A percentile compares a stretch with the other conserved stretches of the same genome.
These are phyloP conservation scores for Drosophila sp. DNA, from an alignment of 1,140 invertebrate species.

Conservation along the genomic window DNA sequence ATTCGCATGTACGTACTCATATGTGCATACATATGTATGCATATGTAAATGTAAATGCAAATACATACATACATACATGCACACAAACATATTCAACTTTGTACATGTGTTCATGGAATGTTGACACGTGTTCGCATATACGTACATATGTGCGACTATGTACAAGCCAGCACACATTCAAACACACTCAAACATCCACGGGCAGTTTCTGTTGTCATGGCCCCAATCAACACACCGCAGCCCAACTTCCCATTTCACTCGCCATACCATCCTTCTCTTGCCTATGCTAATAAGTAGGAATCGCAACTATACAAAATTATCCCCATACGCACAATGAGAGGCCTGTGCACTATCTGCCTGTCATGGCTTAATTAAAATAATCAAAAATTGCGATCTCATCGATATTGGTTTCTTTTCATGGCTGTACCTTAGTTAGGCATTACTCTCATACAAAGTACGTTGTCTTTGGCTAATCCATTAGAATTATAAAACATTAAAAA, in stretches of 20 bases:
- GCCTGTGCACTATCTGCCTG: background rate
- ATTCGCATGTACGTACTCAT: constrained; percentile 3
- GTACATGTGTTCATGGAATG: constrained; percentile 79
- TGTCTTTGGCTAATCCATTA: too few species aligned
- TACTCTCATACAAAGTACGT: too few species aligned
- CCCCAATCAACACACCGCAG: constrained; percentile 25
- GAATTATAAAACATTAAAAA: too few species aligned
- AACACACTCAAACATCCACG: constrained; percentile 31
- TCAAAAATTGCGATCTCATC: background rate
- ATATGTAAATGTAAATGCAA: too few species aligned
- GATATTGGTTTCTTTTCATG: background rate
- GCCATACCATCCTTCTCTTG: background rate
- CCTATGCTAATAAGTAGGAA: constrained; percentile 52
- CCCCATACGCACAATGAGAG: background rate
- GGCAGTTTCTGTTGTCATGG: constrained; percentile 60
- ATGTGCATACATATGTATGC: constrained; percentile 7
- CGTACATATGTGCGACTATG: constrained; percentile 42
- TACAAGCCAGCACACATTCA: constrained; percentile 48
- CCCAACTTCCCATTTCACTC: background rate
- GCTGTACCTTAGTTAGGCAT: too few species aligned
- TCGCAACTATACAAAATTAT: constrained; percentile 53
- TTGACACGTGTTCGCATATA: constrained; percentile 80
- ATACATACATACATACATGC: constrained; percentile 16
- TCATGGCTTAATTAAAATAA: constrained; percentile 10
- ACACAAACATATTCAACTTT: constrained; percentile 50